Evolutionary conservation across 2,113 vertebrate species (phyloP).

Genomic region (Hippocampus comes): DNA sequence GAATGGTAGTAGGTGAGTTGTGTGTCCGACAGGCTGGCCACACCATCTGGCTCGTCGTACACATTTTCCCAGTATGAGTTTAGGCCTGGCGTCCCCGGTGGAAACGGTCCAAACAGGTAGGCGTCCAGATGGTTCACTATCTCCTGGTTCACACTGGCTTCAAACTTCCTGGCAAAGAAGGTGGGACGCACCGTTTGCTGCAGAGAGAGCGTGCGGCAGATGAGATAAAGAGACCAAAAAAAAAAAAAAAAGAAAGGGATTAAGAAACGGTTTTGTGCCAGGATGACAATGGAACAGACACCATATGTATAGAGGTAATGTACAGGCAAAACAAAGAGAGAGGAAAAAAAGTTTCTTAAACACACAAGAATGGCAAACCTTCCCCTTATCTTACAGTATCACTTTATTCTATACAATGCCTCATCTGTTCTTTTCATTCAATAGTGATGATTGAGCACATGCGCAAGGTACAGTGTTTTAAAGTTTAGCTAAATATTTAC

Average conservation of each 20-base stretch:
- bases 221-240: slow-evolving; percentile 30
- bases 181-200: slow-evolving; percentile 95
- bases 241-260: slow-evolving; percentile 30
- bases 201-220: slow-evolving; percentile 10
- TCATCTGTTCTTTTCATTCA: neutral
- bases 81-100: slow-evolving; percentile 79
- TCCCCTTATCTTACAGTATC: too few relatives aligned
- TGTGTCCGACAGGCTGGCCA: slow-evolving; percentile 81
- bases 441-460: neutral
- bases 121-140: slow-evolving; percentile 91
- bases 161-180: slow-evolving; percentile 97
- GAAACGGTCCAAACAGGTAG: slow-evolving; percentile 86
- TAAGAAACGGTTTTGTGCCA: slow-evolving; percentile 31
- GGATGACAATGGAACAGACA: slow-evolving; percentile 29
- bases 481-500: neutral
- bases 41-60: slow-evolving; percentile 86
- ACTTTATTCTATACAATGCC: too few relatives aligned
- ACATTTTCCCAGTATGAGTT: slow-evolving; percentile 92
- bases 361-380: too few relatives aligned
- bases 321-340: slow-evolving; percentile 17
- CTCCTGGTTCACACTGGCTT: slow-evolving; percentile 95
- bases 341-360: neutral
- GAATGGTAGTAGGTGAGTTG: slow-evolving; percentile 87
- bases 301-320: slow-evolving; percentile 22
- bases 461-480: neutral